These are phyloP conservation scores for Trisateles emortualis DNA, from an alignment of 2,888 invertebrate genomes.

Conservation along the genomic window DNA sequence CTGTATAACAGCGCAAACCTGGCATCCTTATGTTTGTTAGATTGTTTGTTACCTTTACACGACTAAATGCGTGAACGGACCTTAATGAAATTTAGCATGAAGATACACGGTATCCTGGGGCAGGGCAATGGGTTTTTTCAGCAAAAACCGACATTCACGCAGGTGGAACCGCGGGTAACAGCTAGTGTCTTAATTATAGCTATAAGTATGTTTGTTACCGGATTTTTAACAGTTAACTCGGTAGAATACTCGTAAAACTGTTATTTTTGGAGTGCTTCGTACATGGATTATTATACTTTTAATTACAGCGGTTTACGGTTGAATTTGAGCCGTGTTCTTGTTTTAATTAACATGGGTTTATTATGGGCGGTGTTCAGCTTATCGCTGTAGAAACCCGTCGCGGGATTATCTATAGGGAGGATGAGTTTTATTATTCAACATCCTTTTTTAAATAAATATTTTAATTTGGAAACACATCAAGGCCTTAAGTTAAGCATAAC, in stretches of 20 bases:
- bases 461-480: background rate
- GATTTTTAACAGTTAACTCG: too few species aligned
- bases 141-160: too few species aligned
- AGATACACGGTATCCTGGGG: too few species aligned
- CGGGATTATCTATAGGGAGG: slow-evolving; percentile 4
- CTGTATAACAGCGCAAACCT: too few species aligned
- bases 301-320: slow-evolving; percentile 3
- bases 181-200: too few species aligned
- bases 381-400: slow-evolving; percentile 1
- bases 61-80: too few species aligned
- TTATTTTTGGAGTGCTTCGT: background rate
- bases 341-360: slow-evolving; percentile 16
- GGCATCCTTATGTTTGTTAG: too few species aligned
- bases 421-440: background rate
- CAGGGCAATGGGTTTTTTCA: too few species aligned
- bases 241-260: background rate
- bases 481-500: background rate
- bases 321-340: slow-evolving; percentile 1
- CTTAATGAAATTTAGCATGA: too few species aligned
- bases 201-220: too few species aligned
- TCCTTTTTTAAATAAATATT: background rate
- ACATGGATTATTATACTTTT: background rate
- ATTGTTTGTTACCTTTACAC: too few species aligned
- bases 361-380: background rate
- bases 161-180: too few species aligned